Evolutionary conservation across 2,113 vertebrate species (phyloP).

Genomic region (Tinamus guttatus): DNA sequence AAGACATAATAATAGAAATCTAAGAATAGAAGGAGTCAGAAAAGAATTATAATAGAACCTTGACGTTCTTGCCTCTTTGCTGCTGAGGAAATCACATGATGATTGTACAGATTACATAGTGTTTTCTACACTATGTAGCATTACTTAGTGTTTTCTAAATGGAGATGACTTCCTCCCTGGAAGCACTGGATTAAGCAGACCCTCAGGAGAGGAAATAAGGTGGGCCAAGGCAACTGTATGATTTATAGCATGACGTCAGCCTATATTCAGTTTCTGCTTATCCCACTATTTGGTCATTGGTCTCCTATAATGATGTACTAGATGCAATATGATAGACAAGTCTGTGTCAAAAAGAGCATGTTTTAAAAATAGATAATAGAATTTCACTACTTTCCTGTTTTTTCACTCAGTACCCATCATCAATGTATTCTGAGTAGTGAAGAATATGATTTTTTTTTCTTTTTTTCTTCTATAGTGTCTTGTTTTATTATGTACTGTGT

Average conservation of each 20-base stretch:
- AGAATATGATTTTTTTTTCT: background rate
- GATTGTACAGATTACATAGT: background rate
- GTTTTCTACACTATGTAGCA: background rate
- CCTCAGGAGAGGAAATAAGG: background rate
- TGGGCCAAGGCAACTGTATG: background rate
- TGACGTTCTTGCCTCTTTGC: background rate
- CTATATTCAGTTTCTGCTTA: background rate
- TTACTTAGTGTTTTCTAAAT: background rate
- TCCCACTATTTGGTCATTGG: fast-evolving
- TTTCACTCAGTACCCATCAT: background rate
- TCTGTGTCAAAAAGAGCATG: background rate
- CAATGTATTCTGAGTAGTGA: background rate
- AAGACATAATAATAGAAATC: conserved; percentile 20
- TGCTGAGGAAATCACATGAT: background rate
- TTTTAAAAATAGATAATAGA: background rate
- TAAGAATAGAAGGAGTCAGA: conserved; percentile 40
- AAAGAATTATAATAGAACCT: conserved; percentile 34
- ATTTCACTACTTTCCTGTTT: background rate
- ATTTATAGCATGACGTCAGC: background rate
- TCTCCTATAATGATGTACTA: background rate
- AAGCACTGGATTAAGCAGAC: background rate
- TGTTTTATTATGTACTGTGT: background rate
- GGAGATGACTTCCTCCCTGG: background rate
- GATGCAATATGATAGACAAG: background rate
- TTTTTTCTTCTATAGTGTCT: background rate